phyloP scores from a whole-genome alignment of 2,888 invertebrate species.

The Heliconius ethilla region DNA sequence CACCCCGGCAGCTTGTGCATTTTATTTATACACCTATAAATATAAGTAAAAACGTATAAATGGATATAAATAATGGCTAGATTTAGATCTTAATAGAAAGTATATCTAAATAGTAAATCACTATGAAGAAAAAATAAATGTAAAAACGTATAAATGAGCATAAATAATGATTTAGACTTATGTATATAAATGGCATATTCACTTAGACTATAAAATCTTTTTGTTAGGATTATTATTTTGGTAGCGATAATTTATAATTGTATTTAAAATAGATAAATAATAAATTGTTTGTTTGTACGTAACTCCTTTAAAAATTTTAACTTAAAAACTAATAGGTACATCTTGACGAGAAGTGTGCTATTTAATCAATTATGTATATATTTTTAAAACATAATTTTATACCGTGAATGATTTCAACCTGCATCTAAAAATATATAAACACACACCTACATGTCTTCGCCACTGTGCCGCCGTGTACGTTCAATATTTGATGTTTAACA shows the following conservation, averaged over 20 bases:
- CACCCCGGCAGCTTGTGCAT: slow-evolving; percentile 44
- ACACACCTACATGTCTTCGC: neutral
- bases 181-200: neutral
- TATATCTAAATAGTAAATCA: too few relatives aligned
- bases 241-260: too few relatives aligned
- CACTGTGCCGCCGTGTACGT: neutral
- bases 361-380: too few relatives aligned
- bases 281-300: too few relatives aligned
- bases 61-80: neutral
- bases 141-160: too few relatives aligned
- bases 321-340: too few relatives aligned
- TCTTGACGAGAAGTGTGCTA: too few relatives aligned
- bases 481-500: slow-evolving; percentile 14
- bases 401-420: neutral
- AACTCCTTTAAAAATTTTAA: too few relatives aligned
- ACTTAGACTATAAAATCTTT: neutral
- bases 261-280: too few relatives aligned
- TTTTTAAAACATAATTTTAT: neutral
- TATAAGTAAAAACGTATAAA: slow-evolving; percentile 5
- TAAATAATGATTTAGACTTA: too few relatives aligned
- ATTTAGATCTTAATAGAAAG: neutral
- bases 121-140: too few relatives aligned
- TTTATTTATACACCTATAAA: slow-evolving; percentile 25
- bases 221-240: neutral
- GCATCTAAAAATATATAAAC: neutral